Conservation (phyloP, 1,140 invertebrate species). For the Lepidurus couesii region DNA sequence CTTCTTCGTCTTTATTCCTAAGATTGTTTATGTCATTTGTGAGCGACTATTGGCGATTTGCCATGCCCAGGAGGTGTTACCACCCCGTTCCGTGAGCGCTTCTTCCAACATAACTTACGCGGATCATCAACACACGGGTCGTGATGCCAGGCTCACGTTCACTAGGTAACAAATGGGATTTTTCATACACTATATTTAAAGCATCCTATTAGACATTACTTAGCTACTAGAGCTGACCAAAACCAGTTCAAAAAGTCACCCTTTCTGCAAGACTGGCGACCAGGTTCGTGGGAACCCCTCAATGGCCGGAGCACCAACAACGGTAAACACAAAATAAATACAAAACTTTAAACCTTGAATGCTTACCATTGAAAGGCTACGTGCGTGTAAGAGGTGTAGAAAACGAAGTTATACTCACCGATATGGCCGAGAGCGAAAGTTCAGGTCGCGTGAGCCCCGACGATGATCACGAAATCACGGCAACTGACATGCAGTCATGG, state of each 20-base stretch:
- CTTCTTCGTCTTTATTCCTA: slow-evolving; percentile 38
- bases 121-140: slow-evolving; percentile 36
- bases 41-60: slow-evolving; percentile 67
- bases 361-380: background rate
- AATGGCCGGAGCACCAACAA: background rate
- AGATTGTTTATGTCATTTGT: slow-evolving; percentile 70
- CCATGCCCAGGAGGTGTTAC: slow-evolving; percentile 36
- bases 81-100: slow-evolving; percentile 36
- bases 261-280: slow-evolving; percentile 1
- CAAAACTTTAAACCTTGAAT: background rate
- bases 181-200: no score
- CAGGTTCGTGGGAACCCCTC: background rate
- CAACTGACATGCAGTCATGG: slow-evolving; percentile 17
- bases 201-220: background rate
- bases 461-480: slow-evolving; percentile 5
- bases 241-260: background rate
- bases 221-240: slow-evolving; percentile 23
- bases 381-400: background rate
- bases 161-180: slow-evolving; percentile 33
- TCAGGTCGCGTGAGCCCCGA: background rate
- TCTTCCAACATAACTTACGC: slow-evolving; percentile 37
- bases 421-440: slow-evolving; percentile 8
- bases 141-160: slow-evolving; percentile 39
- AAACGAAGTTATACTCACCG: background rate
- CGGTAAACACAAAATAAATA: background rate